phyloP scores from a whole-genome alignment of 2,797 vertebrate genomes.

The Heteromormyrus szaboi region DNA sequence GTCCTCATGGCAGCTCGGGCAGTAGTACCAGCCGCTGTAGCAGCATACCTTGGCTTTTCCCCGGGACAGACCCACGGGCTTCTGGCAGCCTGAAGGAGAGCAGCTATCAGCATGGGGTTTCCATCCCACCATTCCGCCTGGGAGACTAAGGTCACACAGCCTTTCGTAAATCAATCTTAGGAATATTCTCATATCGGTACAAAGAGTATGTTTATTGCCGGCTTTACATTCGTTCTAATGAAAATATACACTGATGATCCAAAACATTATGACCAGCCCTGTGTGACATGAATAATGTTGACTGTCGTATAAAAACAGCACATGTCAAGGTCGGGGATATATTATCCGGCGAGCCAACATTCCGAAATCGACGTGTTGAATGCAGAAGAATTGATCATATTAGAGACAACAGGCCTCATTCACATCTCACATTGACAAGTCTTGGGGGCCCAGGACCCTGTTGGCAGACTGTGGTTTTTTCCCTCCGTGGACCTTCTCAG shows the following conservation, averaged over 20 bases:
- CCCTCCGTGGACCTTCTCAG: not conserved
- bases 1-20: slow-evolving; percentile 85
- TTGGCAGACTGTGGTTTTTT: not conserved
- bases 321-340: not conserved
- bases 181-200: not conserved
- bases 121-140: not conserved
- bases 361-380: not conserved
- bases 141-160: not conserved
- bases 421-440: not conserved
- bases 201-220: not conserved
- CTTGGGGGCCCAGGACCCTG: not conserved
- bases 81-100: slow-evolving; percentile 76
- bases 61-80: slow-evolving; percentile 77
- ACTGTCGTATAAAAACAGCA: not conserved
- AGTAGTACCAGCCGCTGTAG: slow-evolving; percentile 98
- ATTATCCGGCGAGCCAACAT: not conserved
- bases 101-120: not conserved
- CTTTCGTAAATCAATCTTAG: not conserved
- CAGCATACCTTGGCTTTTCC: slow-evolving; percentile 92
- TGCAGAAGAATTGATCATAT: not conserved
- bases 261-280: not conserved
- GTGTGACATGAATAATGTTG: not conserved
- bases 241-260: not conserved
- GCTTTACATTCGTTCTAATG: not conserved
- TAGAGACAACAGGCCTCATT: not conserved